Evolutionary conservation across 2,797 vertebrate species (phyloP), one percentile per base, ranked within the genome.

Genomic region (Sebastes steindachneri): DNA sequence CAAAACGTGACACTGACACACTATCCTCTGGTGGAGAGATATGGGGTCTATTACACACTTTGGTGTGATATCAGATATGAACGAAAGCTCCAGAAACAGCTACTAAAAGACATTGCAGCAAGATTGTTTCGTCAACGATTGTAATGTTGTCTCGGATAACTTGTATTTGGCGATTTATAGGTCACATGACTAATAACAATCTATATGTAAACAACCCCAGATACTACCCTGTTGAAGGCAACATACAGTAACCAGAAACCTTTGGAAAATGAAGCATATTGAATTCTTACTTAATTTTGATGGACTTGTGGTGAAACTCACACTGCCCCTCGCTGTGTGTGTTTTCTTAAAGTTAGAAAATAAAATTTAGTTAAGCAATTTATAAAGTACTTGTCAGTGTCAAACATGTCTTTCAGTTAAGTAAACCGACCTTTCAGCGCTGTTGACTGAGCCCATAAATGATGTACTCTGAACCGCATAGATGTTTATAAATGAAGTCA

Each of bases 391-490:
- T 67, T 75, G 82, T 80, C 80, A 68, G 59, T 68, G 67, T 88
- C 64, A 69, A 70, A 75, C 45, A 21, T 29, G 62, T 76, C 80
- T 74, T 75, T 76, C 68, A 69, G 77, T 48, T 58, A 67, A 86
- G 73, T 87, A 78, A 81, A 79, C 80, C n/a, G 17, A 73, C 77
- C 67, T 67, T 86, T 82, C 67, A 66, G 72, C 72, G 19, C 73
- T 19, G 21, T 67, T 73, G 63, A 66, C 75, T 78, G 58, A 28
- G 12, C 72, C 59, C 64, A 81, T 90, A 53, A 86, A 86, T 86
- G 64, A 86, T 87, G 48, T 23, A 79, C n/a, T 3, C 60, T 35
- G 17, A 23, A 75, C 77, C 71, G 55, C 84, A 84, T 37, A 75
- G 77, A 77, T 74, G 76, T 80, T 86, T 58, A 67, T 83, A 86